Conservation (phyloP, 2,113 vertebrate species). For the Myxocyprinus asiaticus region DNA sequence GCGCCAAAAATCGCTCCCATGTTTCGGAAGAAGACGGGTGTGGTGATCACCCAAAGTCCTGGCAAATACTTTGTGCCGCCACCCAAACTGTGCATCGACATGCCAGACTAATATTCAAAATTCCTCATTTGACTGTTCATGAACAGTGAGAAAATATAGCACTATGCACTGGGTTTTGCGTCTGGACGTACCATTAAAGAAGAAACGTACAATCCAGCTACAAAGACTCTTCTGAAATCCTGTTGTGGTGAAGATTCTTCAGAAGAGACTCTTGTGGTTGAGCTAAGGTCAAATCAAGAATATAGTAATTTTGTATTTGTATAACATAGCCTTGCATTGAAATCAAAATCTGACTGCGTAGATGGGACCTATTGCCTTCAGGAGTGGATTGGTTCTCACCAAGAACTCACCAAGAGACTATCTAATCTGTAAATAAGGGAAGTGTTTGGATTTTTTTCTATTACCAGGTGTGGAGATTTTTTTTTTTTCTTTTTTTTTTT, state of each 20-base stretch:
- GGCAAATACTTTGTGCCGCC: constrained; percentile 94
- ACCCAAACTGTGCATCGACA: constrained; percentile 94
- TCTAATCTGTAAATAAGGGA: constrained; percentile 6
- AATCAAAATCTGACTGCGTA: not conserved
- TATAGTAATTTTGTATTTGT: not conserved
- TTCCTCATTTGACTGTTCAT: not conserved
- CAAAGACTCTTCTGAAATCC: not conserved
- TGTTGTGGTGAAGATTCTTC: not conserved
- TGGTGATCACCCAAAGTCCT: constrained; percentile 96
- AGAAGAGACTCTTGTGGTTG: not conserved
- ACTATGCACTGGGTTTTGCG: constrained; percentile 15
- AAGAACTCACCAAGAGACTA: not conserved
- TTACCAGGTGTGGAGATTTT: not conserved
- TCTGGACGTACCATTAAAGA: constrained; percentile 8
- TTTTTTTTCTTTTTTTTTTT: not conserved
- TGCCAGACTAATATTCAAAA: constrained; percentile 83
- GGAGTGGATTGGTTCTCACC: not conserved
- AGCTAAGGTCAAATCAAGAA: not conserved
- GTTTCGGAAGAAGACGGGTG: constrained; percentile 95
- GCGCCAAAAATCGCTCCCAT: constrained; percentile 93
- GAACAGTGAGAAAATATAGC: not conserved
- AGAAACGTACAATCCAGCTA: not conserved
- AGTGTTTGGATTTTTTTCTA: not conserved
- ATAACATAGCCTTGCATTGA: not conserved
- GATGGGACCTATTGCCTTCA: constrained; percentile 25